A percentile compares a stretch with the other conserved stretches of the same genome.
Conservation (phyloP, 2,113 vertebrate species). For the Parotia lawesii region DNA sequence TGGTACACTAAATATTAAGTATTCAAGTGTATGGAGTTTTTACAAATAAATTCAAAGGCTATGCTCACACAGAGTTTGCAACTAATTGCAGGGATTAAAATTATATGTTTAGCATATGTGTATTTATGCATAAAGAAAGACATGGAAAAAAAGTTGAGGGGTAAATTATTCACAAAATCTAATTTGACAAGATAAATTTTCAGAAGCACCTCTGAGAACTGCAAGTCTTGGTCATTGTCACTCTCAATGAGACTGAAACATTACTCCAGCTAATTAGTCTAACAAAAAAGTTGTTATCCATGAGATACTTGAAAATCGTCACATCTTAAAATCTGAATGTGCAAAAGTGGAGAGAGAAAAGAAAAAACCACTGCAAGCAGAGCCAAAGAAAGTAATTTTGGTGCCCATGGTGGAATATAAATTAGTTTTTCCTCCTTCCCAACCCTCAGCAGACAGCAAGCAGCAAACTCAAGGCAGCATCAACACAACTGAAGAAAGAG, state of each 20-base stretch:
- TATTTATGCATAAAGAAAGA: neutral
- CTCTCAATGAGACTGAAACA: neutral
- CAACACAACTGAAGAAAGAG: neutral
- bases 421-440: neutral
- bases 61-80: neutral
- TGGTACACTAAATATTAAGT: neutral
- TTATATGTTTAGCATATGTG: neutral
- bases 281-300: neutral
- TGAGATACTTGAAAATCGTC: neutral
- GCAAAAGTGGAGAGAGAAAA: neutral
- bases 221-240: neutral
- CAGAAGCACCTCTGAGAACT: neutral
- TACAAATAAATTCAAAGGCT: neutral
- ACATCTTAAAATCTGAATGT: neutral
- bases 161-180: neutral
- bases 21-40: neutral
- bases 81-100: neutral
- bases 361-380: neutral
- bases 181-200: neutral
- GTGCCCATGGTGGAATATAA: neutral
- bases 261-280: neutral
- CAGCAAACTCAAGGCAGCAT: neutral
- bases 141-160: neutral
- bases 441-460: neutral
- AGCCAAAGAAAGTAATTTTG: neutral